Conservation (phyloP, 2,888 invertebrate species). For the Cephonodes hylas region DNA sequence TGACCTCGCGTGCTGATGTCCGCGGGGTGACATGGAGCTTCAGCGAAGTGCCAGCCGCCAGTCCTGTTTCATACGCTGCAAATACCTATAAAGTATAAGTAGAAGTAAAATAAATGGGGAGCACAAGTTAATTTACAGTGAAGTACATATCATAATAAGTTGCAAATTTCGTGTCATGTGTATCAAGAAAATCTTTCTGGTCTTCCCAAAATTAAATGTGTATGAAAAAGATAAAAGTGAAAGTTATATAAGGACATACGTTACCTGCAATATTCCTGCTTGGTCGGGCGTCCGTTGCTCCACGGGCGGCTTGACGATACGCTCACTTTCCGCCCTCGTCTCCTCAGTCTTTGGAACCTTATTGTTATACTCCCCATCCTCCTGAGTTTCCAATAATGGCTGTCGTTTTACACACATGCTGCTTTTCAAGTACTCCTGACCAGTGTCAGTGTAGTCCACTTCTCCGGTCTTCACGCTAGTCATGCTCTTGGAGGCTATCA, state of each 20-base stretch:
- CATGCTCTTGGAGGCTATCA: conserved; percentile 83
- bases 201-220: too few relatives aligned
- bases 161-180: too few relatives aligned
- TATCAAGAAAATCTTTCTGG: too few relatives aligned
- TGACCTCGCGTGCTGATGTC: conserved; percentile 96
- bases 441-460: conserved; percentile 69
- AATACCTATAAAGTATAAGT: conserved; percentile 86
- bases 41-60: conserved; percentile 95
- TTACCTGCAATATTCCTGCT: conserved; percentile 85
- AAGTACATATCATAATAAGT: too few relatives aligned
- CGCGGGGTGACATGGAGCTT: conserved; percentile 95
- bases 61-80: conserved; percentile 97
- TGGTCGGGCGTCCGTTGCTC: conserved; percentile 56
- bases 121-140: not conserved
- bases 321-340: conserved; percentile 45
- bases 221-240: too few relatives aligned
- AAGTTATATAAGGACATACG: not conserved
- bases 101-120: not conserved
- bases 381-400: conserved; percentile 68
- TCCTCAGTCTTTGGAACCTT: conserved; percentile 77
- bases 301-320: conserved; percentile 37
- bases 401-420: conserved; percentile 72
- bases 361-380: conserved; percentile 73
- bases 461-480: conserved; percentile 81
- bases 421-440: conserved; percentile 60